These are phyloP conservation scores for Champsocephalus gunnari DNA, from an alignment of 2,797 vertebrate species.

Conservation along the genomic window DNA sequence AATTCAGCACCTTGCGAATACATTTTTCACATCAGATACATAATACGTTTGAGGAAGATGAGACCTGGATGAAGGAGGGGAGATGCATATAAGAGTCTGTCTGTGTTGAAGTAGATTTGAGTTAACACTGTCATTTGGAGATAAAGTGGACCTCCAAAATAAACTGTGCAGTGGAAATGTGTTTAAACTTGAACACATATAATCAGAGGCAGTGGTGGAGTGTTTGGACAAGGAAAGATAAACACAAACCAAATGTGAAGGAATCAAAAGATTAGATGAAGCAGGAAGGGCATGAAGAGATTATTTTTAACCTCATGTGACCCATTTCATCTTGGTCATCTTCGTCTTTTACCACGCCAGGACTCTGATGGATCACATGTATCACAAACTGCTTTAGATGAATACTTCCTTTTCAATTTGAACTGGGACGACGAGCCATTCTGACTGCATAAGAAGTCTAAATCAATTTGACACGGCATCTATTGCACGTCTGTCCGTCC, in stretches of 20 bases:
- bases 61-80: conserved; percentile 29
- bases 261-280: not conserved
- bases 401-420: not conserved
- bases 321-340: not conserved
- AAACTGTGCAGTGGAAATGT: conserved; percentile 32
- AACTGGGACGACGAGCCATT: not conserved
- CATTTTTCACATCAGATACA: not conserved
- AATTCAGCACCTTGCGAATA: no score
- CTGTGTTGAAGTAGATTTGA: conserved; percentile 38
- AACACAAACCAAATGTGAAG: conserved; percentile 10
- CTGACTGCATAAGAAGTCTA: not conserved
- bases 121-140: conserved; percentile 16
- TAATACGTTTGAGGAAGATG: conserved; percentile 12
- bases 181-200: conserved; percentile 26
- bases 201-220: not conserved
- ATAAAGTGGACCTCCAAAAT: conserved; percentile 31
- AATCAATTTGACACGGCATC: no score
- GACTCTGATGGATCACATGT: not conserved
- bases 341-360: not conserved
- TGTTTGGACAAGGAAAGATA: conserved; percentile 4
- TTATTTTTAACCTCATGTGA: not conserved
- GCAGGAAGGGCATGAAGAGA: not conserved
- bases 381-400: conserved; percentile 11
- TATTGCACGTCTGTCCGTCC: no score
- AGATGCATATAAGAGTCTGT: conserved; percentile 52